Evolutionary conservation across 2,113 vertebrate species (phyloP), one percentile per base, ranked within the genome.

Genomic region (Sylvia atricapilla): DNA sequence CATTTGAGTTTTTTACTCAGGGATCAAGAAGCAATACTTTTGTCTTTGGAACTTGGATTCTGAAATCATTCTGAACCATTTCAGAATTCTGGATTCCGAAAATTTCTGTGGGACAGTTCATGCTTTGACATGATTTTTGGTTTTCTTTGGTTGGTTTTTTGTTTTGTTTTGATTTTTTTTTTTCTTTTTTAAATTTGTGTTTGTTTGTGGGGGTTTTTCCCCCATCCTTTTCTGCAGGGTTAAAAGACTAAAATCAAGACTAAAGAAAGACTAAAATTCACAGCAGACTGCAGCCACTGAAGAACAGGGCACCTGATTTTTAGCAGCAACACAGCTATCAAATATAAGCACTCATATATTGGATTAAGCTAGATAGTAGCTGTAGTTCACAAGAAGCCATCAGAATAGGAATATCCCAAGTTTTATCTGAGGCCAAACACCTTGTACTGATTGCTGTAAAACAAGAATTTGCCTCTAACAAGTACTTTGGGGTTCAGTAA

Each of bases 381-480:
- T 58, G 27, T 11, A 84, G 27, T 50, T 56, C 70, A 62, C 27
- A 92, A 73, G 17, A 87, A 55, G 10, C 24, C 59, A 77, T 47
- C 55, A 84, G 28, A 91, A 73, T 3, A 60, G 23, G 41, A 62
- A 21, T 58, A 21, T 15, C 25, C 15, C 63, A 88, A 77, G 33
- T 94, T 92, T 94, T 66, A 83, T 49, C 28, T 66, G 67, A 92
- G 63, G 49, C 66, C 80, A 91, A 87, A 74, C 49, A 87, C 66
- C 68, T 72, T 56, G 31, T 62, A 50, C 13, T 80, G 79, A 80
- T 69, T 74, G 62, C 78, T 79, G 15, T 15, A 25, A 37, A 89
- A 91, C 9, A 86, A 55, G 31, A 69, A 72, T 67, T 86, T 90
- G 44, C 60, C n/a, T 78, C 53, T 59, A 53, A 3, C 41, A 94